Conservation (phyloP, 2,113 vertebrate genomes). For the Ariopsis seemanni region DNA sequence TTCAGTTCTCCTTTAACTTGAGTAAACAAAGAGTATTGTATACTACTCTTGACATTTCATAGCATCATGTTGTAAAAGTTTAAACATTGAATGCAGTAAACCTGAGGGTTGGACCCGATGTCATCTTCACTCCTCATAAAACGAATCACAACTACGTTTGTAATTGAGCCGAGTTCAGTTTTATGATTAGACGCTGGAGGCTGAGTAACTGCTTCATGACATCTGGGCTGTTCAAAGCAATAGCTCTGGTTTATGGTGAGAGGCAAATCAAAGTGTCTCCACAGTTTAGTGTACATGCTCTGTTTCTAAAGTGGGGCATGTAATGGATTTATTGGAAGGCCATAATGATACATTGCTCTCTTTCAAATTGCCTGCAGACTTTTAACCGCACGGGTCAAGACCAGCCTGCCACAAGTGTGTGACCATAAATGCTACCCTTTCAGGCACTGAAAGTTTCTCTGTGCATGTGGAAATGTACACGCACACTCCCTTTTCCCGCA, state of each 20-base stretch:
- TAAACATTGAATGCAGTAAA: constrained; percentile 24
- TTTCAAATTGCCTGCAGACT: constrained; percentile 42
- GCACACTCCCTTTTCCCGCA: constrained; percentile 12
- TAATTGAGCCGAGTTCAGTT: constrained; percentile 36
- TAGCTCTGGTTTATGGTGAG: constrained; percentile 41
- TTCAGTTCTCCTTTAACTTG: not conserved
- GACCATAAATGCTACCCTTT: constrained; percentile 42
- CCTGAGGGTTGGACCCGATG: constrained; percentile 20
- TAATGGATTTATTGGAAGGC: constrained; percentile 48
- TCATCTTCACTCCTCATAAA: constrained; percentile 31
- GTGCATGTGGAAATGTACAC: constrained; percentile 29
- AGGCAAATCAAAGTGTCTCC: constrained; percentile 45
- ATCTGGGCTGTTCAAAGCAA: constrained; percentile 40
- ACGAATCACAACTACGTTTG: constrained; percentile 10
- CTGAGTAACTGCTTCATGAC: constrained; percentile 40
- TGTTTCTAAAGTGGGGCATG: constrained; percentile 48
- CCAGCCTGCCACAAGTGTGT: constrained; percentile 37
- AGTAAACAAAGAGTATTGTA: not conserved
- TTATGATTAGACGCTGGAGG: constrained; percentile 41
- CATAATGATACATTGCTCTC: constrained; percentile 47
- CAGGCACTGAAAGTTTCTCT: constrained; percentile 10
- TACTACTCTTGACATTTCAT: not conserved
- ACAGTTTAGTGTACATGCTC: constrained; percentile 38
- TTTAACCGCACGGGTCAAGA: constrained; percentile 42
- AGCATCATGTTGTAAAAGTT: constrained; percentile 21